Evolutionary conservation across 2,113 vertebrate genomes (phyloP).

Genomic region (Leuciscus idus): DNA sequence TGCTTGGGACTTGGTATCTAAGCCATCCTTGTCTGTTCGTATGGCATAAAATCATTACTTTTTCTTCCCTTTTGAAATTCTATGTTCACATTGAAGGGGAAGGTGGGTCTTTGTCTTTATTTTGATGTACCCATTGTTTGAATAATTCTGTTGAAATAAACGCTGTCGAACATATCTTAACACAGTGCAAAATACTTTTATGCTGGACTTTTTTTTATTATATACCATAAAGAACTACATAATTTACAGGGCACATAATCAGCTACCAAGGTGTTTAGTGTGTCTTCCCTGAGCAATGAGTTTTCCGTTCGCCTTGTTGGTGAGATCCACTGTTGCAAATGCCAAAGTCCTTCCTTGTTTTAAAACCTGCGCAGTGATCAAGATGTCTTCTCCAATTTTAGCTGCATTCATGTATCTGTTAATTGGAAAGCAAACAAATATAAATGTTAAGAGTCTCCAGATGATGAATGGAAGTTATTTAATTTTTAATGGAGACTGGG

Average conservation of each 20-base stretch:
- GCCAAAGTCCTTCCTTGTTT: slow-evolving; percentile 89
- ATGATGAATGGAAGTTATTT: background rate
- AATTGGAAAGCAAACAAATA: background rate
- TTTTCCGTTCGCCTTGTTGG: slow-evolving; percentile 88
- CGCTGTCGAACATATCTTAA: slow-evolving; percentile 76
- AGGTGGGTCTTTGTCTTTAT: slow-evolving; percentile 63
- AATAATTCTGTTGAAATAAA: slow-evolving; percentile 63
- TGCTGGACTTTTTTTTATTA: slow-evolving; percentile 65
- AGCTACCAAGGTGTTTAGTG: slow-evolving; percentile 88
- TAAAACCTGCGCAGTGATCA: slow-evolving; percentile 92
- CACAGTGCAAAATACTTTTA: slow-evolving; percentile 70
- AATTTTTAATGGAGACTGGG: background rate
- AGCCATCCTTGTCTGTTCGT: slow-evolving; percentile 78
- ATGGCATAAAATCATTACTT: slow-evolving; percentile 69
- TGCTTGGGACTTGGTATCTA: slow-evolving; percentile 82
- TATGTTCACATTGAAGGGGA: slow-evolving; percentile 67
- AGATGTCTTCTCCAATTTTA: slow-evolving; percentile 88
- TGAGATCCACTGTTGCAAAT: slow-evolving; percentile 91
- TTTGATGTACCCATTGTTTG: slow-evolving; percentile 64
- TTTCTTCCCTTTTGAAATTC: slow-evolving; percentile 71
- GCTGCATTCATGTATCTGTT: slow-evolving; percentile 91
- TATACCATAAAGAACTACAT: background rate
- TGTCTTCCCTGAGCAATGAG: slow-evolving; percentile 93
- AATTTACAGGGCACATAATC: slow-evolving; percentile 20
- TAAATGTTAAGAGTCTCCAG: background rate